Conservation (phyloP, 2,797 vertebrate genomes). For the Orientallactaga sibirica region DNA sequence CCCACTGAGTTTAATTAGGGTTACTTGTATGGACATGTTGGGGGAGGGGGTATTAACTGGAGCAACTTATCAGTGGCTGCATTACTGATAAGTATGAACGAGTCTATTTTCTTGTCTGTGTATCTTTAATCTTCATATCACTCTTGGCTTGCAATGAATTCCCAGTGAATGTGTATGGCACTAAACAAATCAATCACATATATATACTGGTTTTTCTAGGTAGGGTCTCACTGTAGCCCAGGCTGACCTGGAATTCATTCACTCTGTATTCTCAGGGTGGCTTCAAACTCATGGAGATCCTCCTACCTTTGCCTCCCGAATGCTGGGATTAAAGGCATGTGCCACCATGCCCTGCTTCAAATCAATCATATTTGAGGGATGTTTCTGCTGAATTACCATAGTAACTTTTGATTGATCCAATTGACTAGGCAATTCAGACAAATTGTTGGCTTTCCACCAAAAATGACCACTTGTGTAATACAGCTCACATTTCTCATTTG, state of each 20-base stretch:
- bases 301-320: too few relatives aligned
- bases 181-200: background rate
- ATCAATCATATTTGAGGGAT: constrained; percentile 2
- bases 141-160: background rate
- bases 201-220: too few relatives aligned
- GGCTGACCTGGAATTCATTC: too few relatives aligned
- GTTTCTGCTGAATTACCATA: background rate
- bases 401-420: constrained; percentile 20
- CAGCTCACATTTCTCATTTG: constrained; percentile 35
- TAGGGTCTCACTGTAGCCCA: too few relatives aligned
- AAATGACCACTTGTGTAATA: constrained; percentile 10
- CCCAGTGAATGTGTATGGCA: background rate
- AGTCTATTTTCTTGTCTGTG: background rate
- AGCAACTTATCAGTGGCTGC: too few relatives aligned
- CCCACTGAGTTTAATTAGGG: too few relatives aligned
- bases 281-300: too few relatives aligned
- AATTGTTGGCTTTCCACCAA: background rate
- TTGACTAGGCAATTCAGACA: constrained; percentile 19
- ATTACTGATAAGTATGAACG: background rate
- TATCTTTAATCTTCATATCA: background rate
- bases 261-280: too few relatives aligned
- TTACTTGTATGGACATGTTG: too few relatives aligned
- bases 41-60: too few relatives aligned
- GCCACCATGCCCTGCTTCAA: background rate
- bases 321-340: too few relatives aligned